Evolutionary conservation across 2,113 vertebrate species (phyloP).

Genomic region (Pelecanus crispus): DNA sequence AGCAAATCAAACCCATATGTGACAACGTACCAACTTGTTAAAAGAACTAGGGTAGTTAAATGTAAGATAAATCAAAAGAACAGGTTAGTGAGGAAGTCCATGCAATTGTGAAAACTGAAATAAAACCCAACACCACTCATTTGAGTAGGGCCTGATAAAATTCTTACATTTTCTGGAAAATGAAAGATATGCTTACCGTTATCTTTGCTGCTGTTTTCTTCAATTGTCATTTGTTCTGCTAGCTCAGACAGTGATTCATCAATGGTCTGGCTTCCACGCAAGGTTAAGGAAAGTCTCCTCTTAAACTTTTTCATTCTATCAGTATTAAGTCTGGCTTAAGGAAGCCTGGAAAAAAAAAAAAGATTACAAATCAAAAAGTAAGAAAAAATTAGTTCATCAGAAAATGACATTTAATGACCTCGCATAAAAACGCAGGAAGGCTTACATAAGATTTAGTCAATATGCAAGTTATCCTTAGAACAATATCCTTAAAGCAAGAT

Average conservation of each 20-base stretch:
- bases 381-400: neutral
- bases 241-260: conserved; percentile 96
- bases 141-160: neutral
- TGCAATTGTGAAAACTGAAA: neutral
- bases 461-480: neutral
- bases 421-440: neutral
- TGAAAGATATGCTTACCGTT: conserved; percentile 78
- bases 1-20: neutral
- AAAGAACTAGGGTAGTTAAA: neutral
- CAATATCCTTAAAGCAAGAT: neutral
- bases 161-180: neutral
- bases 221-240: conserved; percentile 98
- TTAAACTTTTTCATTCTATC: conserved; percentile 98
- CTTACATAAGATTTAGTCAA: neutral
- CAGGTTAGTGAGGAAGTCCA: neutral
- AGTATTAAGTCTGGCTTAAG: conserved; percentile 72
- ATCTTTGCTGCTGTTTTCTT: conserved; percentile 95
- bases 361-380: neutral
- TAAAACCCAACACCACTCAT: neutral
- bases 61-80: neutral
- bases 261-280: conserved; percentile 94
- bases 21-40: neutral
- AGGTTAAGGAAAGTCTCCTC: conserved; percentile 92
- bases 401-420: neutral
- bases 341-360: conserved; percentile 71